Conservation (phyloP, 1,140 invertebrate species). For the Sesamia nonagrioides region DNA sequence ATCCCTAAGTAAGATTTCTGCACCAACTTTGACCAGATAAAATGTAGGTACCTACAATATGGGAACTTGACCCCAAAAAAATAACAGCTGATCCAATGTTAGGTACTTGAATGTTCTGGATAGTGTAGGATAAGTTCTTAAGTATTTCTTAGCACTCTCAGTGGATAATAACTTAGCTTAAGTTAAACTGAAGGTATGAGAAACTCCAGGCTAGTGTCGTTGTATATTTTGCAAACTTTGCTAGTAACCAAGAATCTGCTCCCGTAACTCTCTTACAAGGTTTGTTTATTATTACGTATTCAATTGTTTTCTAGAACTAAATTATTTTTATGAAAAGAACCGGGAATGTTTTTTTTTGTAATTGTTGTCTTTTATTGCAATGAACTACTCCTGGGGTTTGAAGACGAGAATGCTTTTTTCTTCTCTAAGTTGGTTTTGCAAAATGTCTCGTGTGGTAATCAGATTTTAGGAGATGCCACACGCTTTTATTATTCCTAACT, state of each 20-base stretch:
- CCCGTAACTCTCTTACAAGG: neutral
- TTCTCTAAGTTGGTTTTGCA: no score
- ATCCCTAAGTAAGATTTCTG: neutral
- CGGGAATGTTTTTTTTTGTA: neutral
- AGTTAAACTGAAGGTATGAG: constrained; percentile 1
- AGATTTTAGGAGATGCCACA: no score
- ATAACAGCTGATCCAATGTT: neutral
- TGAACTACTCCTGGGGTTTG: no score
- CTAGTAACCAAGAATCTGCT: constrained; percentile 3
- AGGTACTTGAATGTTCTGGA: constrained; percentile 6
- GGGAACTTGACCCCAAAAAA: neutral
- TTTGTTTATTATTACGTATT: neutral
- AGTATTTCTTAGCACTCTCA: neutral
- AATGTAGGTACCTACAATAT: neutral
- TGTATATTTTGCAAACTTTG: constrained; percentile 36
- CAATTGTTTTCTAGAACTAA: constrained; percentile 7
- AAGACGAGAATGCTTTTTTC: no score
- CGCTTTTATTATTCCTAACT: neutral
- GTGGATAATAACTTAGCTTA: constrained; percentile 6
- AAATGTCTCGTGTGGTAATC: no score
- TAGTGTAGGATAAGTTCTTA: neutral
- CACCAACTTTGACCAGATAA: neutral
- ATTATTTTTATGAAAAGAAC: constrained; percentile 1
- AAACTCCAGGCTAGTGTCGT: constrained; percentile 29
- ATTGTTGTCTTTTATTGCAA: neutral